These are phyloP conservation scores for Gastrophysa polygoni DNA, from an alignment of 2,888 invertebrate species.

Conservation along the genomic window DNA sequence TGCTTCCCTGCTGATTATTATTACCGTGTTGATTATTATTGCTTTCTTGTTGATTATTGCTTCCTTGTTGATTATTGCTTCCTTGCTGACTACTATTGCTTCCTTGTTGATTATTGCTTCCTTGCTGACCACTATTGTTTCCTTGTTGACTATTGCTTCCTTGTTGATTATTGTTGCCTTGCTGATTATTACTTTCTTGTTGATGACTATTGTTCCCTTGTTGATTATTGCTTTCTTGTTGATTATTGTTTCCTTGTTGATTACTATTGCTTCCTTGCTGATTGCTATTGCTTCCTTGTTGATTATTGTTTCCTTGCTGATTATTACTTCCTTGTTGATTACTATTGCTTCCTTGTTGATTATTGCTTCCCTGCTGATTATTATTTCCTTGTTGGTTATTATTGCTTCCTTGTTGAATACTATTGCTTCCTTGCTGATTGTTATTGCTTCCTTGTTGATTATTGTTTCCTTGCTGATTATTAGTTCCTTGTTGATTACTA, in stretches of 20 bases:
- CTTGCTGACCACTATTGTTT: slow-evolving; percentile 25
- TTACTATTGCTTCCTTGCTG: slow-evolving; percentile 22
- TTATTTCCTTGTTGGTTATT: slow-evolving; percentile 25
- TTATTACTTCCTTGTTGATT: too few species aligned
- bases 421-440: too few species aligned
- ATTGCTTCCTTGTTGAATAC: slow-evolving; percentile 26
- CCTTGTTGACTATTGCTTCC: slow-evolving; percentile 1
- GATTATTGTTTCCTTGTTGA: too few species aligned
- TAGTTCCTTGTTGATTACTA: too few species aligned
- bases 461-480: slow-evolving; percentile 30
- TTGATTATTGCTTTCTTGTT: slow-evolving; percentile 33
- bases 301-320: slow-evolving; percentile 17
- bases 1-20: slow-evolving; percentile 22
- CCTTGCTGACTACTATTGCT: slow-evolving; percentile 14
- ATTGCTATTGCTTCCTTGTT: slow-evolving; percentile 28
- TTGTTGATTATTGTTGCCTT: too few species aligned
- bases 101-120: slow-evolving; percentile 26
- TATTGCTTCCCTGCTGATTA: slow-evolving; percentile 27
- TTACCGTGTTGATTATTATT: slow-evolving; percentile 21
- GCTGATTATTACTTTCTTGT: slow-evolving; percentile 28
- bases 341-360: slow-evolving; percentile 27
- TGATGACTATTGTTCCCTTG: slow-evolving; percentile 20
- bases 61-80: too few species aligned
- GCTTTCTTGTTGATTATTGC: slow-evolving; percentile 27
- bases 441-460: slow-evolving; percentile 23